phyloP scores from a whole-genome alignment of 2,797 vertebrate species.

The Mormyrus hasselquistii region DNA sequence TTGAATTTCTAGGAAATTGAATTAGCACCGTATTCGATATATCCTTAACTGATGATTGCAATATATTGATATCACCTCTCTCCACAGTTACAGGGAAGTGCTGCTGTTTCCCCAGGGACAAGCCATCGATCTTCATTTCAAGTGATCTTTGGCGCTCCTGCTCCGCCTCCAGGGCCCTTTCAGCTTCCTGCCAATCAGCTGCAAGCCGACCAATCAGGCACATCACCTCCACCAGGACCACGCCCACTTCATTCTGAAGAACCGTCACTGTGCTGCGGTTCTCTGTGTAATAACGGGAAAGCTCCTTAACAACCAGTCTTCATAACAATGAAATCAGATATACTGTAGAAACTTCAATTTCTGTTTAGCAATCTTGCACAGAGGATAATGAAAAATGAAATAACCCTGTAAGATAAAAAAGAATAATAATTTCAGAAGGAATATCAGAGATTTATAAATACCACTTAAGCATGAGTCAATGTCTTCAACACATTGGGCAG shows the following conservation, averaged over 20 bases:
- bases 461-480: background rate
- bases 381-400: background rate
- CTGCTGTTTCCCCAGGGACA: conserved; percentile 68
- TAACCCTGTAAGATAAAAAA: background rate
- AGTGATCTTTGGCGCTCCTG: conserved; percentile 55
- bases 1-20: background rate
- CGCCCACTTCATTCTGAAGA: conserved; percentile 63
- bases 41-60: background rate
- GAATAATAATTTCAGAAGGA: background rate
- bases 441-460: background rate
- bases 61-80: conserved; percentile 54
- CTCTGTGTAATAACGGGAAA: conserved; percentile 33
- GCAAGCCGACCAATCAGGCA: conserved; percentile 74
- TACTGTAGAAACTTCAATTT: background rate
- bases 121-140: conserved; percentile 53
- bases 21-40: background rate
- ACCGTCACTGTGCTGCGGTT: conserved; percentile 43
- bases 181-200: conserved; percentile 68
- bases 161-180: conserved; percentile 66
- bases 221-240: conserved; percentile 66
- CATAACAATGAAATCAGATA: background rate
- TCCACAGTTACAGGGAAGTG: conserved; percentile 64
- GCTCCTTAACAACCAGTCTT: background rate
- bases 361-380: background rate
- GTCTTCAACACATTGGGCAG: background rate